Conservation (phyloP, 2,888 invertebrate genomes). For the Mesorhabditis spiculigera region DNA sequence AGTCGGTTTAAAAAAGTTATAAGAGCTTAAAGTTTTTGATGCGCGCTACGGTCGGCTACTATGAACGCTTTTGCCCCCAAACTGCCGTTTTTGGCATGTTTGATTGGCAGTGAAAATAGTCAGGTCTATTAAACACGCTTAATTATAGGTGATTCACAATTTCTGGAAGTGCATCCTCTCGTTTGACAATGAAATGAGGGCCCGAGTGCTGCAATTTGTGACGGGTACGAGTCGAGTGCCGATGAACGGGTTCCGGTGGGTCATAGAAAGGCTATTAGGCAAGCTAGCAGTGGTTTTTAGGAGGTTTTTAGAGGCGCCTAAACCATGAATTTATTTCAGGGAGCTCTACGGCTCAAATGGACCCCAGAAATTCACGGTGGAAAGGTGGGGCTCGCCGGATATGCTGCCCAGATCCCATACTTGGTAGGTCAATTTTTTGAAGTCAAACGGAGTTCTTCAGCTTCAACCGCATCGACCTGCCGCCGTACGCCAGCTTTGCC, state of each 20-base stretch:
- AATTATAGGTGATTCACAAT: slow-evolving; percentile 76
- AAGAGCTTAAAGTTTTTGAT: too few species aligned
- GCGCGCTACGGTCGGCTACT: too few species aligned
- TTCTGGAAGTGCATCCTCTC: slow-evolving; percentile 94
- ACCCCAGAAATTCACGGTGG: slow-evolving; percentile 94
- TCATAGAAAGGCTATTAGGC: background rate
- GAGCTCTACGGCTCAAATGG: slow-evolving; percentile 97
- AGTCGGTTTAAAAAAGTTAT: too few species aligned
- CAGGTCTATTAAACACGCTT: too few species aligned
- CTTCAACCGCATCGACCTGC: slow-evolving; percentile 95
- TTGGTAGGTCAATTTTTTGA: slow-evolving; percentile 69
- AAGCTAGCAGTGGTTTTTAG: background rate
- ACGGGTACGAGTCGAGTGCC: slow-evolving; percentile 95
- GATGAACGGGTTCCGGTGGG: slow-evolving; percentile 84
- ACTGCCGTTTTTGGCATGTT: too few species aligned
- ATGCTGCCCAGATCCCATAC: slow-evolving; percentile 96
- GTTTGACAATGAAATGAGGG: slow-evolving; percentile 94
- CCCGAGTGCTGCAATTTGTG: slow-evolving; percentile 91
- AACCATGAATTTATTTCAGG: slow-evolving; percentile 62
- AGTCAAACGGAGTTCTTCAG: slow-evolving; percentile 65
- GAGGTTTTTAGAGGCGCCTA: background rate
- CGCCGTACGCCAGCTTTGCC: slow-evolving; percentile 91
- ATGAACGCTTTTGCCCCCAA: too few species aligned
- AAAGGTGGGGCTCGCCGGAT: slow-evolving; percentile 89
- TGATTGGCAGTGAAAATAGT: too few species aligned